Evolutionary conservation across 2,888 invertebrate species (phyloP).

Genomic region (Pterostichus niger): DNA sequence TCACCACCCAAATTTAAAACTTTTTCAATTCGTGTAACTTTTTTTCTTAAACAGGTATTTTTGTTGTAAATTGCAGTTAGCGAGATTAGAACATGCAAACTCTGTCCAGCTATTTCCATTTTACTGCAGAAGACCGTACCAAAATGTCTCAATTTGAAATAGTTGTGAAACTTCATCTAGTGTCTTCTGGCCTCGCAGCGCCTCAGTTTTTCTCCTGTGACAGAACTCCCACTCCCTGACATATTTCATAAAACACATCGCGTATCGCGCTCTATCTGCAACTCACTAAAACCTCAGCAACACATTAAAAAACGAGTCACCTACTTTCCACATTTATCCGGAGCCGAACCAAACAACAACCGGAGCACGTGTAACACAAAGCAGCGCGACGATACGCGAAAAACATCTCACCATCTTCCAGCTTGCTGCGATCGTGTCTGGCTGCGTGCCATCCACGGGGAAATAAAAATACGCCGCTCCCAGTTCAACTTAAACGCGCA

Average conservation of each 20-base stretch:
- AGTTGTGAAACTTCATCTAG: constrained; percentile 18
- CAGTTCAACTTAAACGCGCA: constrained; percentile 59
- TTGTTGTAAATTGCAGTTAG: no score
- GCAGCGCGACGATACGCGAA: constrained; percentile 2
- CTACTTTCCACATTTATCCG: constrained; percentile 54
- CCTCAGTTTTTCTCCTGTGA: constrained; percentile 4
- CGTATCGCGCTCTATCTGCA: constrained; percentile 33
- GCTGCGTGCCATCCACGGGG: constrained; percentile 37
- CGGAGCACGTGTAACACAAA: constrained; percentile 49
- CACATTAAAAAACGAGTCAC: constrained; percentile 49
- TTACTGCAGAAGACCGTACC: neutral
- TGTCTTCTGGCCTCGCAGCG: neutral
- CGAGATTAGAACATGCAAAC: no score
- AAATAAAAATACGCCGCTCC: constrained; percentile 46
- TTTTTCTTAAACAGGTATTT: no score
- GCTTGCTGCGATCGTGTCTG: constrained; percentile 36
- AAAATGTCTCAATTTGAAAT: constrained; percentile 31
- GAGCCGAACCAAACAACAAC: constrained; percentile 36
- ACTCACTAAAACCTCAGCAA: constrained; percentile 47
- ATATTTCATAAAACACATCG: constrained; percentile 55
- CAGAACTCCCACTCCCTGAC: constrained; percentile 18
- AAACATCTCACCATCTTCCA: constrained; percentile 16
- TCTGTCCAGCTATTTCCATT: no score
- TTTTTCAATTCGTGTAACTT: no score
- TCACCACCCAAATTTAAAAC: no score